Base-by-base conservation (phyloP, 2,797 vertebrate genomes). In the Microcaecilia unicolor region DNA sequence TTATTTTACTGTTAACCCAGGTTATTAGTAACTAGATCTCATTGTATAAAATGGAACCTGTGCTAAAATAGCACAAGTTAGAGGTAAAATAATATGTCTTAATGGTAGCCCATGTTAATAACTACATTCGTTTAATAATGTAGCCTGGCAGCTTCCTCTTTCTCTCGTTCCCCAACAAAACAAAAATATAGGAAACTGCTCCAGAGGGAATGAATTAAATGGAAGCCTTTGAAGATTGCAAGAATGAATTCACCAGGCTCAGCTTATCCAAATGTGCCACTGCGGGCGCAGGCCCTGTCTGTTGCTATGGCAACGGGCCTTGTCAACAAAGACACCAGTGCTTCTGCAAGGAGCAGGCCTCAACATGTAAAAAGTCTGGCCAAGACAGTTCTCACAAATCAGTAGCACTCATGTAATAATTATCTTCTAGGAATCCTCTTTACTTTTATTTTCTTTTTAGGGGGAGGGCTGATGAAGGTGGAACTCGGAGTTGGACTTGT, bases 171-270 rank as follows among this genome's bases (percentile, higher is more conserved):
- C n/a, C n/a, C n/a, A n/a, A n/a, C n/a, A n/a, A n/a, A n/a, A n/a
- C n/a, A 5, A 12, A 18, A 62, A 60, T 68, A 70, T 67, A 53
- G 59, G 14, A 55, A 44, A 34, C 55, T 64, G 42, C 51, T 58
- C 41, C 38, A 51, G 56, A 68, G 62, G 71, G 72, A 77, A 74
- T 69, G 61, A 72, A 51, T 61, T 72, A 51, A 70, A 70, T 68
- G 43, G 48, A 59, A 50, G 45, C 17, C 59, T 59, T 63, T 58
- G 65, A 71, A 76, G 66, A 56, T 76, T 71, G 63, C 59, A 59
- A 66, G 77, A 70, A 74, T 72, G 59, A 51, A 58, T 68, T 67
- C 61, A 74, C 76, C 74, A 78, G 70, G 63, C 48, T 53, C 62
- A 55, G 57, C 61, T 68, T 76, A 76, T 70, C 38, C 16, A 67